A percentile compares a stretch with the other conserved stretches of the same genome.
Conservation (phyloP, 2,113 vertebrate genomes). For the Bambusicola thoracicus region DNA sequence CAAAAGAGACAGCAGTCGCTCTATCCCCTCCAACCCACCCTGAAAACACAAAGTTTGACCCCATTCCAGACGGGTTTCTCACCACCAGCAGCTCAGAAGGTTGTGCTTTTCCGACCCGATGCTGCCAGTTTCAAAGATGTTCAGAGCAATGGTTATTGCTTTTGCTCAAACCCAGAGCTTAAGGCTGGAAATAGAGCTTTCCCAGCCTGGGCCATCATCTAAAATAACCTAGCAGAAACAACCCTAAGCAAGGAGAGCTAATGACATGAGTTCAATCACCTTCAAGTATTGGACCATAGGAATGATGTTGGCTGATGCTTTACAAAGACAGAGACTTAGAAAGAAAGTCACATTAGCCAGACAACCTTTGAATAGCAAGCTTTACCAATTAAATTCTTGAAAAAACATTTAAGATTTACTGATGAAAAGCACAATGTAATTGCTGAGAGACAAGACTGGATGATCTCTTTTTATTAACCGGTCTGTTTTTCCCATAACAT, state of each 20-base stretch:
- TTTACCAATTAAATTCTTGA: neutral
- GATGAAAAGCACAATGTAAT: neutral
- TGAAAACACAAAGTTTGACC: neutral
- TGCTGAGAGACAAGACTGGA: neutral
- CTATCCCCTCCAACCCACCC: neutral
- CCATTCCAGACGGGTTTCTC: neutral
- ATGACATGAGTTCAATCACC: neutral
- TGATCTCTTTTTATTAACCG: neutral
- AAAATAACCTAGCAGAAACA: neutral
- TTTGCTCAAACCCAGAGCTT: neutral
- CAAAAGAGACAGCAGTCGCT: slow-evolving; percentile 40
- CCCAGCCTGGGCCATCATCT: neutral
- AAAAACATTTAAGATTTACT: neutral
- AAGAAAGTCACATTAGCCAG: neutral
- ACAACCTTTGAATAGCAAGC: neutral
- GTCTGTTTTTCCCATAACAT: neutral
- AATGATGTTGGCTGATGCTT: neutral
- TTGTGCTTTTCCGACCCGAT: neutral
- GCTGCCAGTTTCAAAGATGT: neutral
- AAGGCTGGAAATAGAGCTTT: neutral
- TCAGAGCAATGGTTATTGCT: neutral
- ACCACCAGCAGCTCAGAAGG: neutral
- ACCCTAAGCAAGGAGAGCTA: neutral
- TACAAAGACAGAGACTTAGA: neutral
- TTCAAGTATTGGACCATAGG: neutral